phyloP scores from a whole-genome alignment of 30 jellyfish, hydroid and myxozoan species.

The Cassiopea xamachana region DNA sequence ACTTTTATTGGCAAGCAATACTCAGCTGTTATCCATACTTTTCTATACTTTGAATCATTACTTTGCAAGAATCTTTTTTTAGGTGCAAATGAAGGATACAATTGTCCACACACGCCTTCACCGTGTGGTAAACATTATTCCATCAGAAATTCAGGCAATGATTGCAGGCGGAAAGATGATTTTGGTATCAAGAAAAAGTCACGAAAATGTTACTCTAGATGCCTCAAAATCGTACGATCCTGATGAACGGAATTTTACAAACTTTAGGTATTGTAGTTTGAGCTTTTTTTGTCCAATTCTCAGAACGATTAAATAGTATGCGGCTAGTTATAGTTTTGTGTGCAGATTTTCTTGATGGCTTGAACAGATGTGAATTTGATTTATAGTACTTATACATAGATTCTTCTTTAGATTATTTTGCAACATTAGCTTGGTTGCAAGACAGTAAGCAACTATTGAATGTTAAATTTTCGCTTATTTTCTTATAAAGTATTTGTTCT shows the following conservation, averaged over 20 bases:
- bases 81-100: constrained; percentile 58
- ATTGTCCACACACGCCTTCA: constrained; percentile 17
- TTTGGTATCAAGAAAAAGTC: constrained; percentile 33
- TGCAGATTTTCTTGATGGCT: background rate
- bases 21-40: too few relatives aligned
- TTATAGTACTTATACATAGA: too few relatives aligned
- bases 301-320: background rate
- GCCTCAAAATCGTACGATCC: constrained; percentile 62
- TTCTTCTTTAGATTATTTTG: too few relatives aligned
- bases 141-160: constrained; percentile 45
- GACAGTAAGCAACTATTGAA: too few relatives aligned
- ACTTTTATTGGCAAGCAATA: too few relatives aligned
- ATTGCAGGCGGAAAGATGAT: constrained; percentile 42
- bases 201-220: constrained; percentile 57
- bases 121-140: constrained; percentile 13
- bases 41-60: background rate
- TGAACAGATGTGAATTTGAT: too few relatives aligned
- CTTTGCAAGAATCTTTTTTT: background rate
- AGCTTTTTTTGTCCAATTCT: background rate
- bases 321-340: background rate
- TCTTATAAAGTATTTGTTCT: too few relatives aligned
- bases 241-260: constrained; percentile 10
- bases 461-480: too few relatives aligned
- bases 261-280: constrained; percentile 21
- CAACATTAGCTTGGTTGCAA: too few relatives aligned